Percentiles rank a stretch among this genome's conserved stretches.
These are phyloP conservation scores for Streblospio benedicti DNA, from an alignment of 1,140 invertebrate species.

Conservation along the genomic window DNA sequence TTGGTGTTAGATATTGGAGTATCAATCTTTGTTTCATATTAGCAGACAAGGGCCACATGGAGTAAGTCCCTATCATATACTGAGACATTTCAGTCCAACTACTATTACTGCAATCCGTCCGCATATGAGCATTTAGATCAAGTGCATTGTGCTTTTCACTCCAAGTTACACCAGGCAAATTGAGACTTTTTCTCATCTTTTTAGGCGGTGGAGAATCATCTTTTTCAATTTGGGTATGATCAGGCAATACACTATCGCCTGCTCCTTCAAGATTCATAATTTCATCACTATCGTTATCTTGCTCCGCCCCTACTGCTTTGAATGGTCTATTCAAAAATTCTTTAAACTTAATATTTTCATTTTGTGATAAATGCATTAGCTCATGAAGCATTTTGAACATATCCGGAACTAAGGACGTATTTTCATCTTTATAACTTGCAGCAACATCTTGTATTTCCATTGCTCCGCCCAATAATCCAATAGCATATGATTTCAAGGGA, in stretches of 20 bases:
- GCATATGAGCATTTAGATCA: slow-evolving; percentile 10
- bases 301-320: too few species aligned
- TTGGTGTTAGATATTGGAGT: slow-evolving; percentile 79
- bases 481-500: slow-evolving; percentile 86
- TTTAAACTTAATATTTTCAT: too few species aligned
- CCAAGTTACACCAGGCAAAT: background rate
- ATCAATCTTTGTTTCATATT: slow-evolving; percentile 85
- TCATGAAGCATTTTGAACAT: slow-evolving; percentile 1
- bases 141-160: slow-evolving; percentile 1
- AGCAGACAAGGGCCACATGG: slow-evolving; percentile 75
- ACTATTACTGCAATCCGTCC: slow-evolving; percentile 58
- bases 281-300: too few species aligned
- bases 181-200: too few species aligned
- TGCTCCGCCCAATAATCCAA: slow-evolving; percentile 83
- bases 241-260: too few species aligned
- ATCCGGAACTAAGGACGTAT: slow-evolving; percentile 56
- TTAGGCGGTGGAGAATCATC: too few species aligned
- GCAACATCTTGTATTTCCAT: slow-evolving; percentile 95
- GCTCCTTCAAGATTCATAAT: too few species aligned
- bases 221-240: too few species aligned
- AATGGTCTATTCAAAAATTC: too few species aligned
- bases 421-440: slow-evolving; percentile 77
- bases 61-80: slow-evolving; percentile 73
- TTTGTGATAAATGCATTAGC: too few species aligned
- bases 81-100: slow-evolving; percentile 83